A percentile compares a stretch with the other conserved stretches of the same genome.
phyloP scores from a whole-genome alignment of 2,113 vertebrate genomes.

The Emydocephalus ijimae region DNA sequence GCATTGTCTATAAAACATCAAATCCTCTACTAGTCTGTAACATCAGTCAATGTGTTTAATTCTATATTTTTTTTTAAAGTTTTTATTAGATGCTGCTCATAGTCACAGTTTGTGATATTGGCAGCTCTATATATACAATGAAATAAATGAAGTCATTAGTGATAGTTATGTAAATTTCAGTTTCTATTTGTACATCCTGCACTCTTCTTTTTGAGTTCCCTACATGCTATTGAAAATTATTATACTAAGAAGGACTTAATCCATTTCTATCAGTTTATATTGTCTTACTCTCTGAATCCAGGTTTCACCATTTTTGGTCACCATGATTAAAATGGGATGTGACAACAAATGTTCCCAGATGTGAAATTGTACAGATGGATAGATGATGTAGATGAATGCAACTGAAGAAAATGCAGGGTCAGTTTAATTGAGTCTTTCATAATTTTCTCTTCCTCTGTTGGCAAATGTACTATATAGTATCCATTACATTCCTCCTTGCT shows the following conservation, averaged over 20 bases:
- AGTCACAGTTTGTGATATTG: neutral
- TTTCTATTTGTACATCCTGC: neutral
- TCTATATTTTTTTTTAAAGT: neutral
- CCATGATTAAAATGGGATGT: neutral
- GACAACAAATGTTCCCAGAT: neutral
- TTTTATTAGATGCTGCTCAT: neutral
- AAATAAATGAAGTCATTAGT: neutral
- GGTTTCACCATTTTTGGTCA: neutral
- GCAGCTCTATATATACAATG: neutral
- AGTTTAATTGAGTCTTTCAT: neutral
- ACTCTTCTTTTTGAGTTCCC: neutral
- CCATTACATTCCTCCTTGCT: neutral
- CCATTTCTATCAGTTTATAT: neutral
- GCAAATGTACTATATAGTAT: neutral
- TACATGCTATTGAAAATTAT: neutral
- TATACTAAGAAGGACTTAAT: too few species aligned
- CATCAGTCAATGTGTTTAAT: neutral
- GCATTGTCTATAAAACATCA: neutral
- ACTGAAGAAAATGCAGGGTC: neutral
- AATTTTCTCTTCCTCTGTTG: neutral
- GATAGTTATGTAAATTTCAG: neutral
- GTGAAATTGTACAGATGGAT: neutral
- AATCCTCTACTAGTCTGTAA: neutral
- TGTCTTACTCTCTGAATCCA: neutral
- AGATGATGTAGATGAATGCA: neutral